These are phyloP conservation scores for Hermodice carunculata DNA, from an alignment of 2,888 invertebrate genomes.

Conservation along the genomic window DNA sequence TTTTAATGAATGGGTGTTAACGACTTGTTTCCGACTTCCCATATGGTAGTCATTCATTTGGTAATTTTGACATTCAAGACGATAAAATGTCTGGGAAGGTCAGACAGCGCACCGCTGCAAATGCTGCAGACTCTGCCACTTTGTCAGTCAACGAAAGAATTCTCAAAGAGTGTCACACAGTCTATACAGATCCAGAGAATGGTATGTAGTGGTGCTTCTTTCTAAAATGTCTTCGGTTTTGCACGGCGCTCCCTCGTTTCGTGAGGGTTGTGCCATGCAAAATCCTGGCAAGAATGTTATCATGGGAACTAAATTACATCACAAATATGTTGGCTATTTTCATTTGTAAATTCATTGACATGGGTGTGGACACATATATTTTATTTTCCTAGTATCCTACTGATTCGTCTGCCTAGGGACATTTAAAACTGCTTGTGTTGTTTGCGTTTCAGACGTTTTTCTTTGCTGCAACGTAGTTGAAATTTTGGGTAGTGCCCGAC, in stretches of 20 bases:
- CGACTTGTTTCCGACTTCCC: too few relatives aligned
- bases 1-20: too few relatives aligned
- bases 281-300: neutral
- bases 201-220: slow-evolving; percentile 60
- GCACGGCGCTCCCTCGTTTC: neutral
- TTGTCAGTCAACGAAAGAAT: slow-evolving; percentile 72
- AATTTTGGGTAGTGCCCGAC: too few relatives aligned
- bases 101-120: slow-evolving; percentile 64
- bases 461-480: too few relatives aligned
- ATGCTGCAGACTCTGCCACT: slow-evolving; percentile 67
- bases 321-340: too few relatives aligned
- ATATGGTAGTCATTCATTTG: slow-evolving; percentile 11
- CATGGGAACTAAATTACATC: too few relatives aligned
- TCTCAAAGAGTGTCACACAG: slow-evolving; percentile 72
- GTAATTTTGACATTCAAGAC: slow-evolving; percentile 24
- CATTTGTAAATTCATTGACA: too few relatives aligned
- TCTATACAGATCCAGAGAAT: slow-evolving; percentile 72
- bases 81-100: slow-evolving; percentile 68
- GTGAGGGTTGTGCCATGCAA: neutral
- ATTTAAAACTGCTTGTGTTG: too few relatives aligned
- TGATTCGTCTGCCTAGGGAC: too few relatives aligned
- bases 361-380: too few relatives aligned
- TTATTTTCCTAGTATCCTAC: too few relatives aligned
- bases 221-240: neutral
- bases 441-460: too few relatives aligned